Percentiles rank a stretch among this genome's conserved stretches.
These are phyloP conservation scores for Diuraphis noxia DNA, from an alignment of 1,140 invertebrate species.

Conservation along the genomic window DNA sequence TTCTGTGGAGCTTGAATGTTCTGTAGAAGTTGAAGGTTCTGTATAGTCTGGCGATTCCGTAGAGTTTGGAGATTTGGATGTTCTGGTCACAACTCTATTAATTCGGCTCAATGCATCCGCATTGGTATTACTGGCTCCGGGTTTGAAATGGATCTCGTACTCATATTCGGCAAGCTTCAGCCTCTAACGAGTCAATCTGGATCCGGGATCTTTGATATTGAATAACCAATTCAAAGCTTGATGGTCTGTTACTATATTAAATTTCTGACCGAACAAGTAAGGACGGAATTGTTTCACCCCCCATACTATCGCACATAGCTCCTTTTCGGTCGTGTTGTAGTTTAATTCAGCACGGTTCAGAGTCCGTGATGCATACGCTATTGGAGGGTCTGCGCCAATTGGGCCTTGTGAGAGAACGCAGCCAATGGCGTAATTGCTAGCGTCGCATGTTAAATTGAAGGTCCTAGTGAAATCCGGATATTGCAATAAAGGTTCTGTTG, in stretches of 20 bases:
- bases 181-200: not conserved
- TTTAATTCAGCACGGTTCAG: not conserved
- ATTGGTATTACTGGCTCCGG: constrained; percentile 59
- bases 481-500: not conserved
- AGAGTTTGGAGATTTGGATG: not conserved
- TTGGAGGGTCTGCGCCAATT: not conserved
- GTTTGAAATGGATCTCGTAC: constrained; percentile 61
- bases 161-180: constrained; percentile 55
- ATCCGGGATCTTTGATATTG: not conserved
- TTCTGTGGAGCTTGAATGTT: not conserved
- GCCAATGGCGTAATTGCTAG: not conserved
- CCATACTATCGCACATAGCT: not conserved
- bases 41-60: not conserved
- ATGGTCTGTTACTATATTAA: not conserved
- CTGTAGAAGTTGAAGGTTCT: not conserved
- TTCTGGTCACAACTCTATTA: not conserved
- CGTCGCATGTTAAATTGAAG: not conserved
- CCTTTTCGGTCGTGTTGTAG: not conserved
- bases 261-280: not conserved
- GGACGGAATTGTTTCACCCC: too few species aligned
- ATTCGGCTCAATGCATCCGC: constrained; percentile 55
- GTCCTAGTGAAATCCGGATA: not conserved
- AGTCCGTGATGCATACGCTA: not conserved
- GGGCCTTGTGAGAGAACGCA: not conserved
- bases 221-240: not conserved